Evolutionary conservation across 2,113 vertebrate species (phyloP).

Genomic region (Clupea harengus): DNA sequence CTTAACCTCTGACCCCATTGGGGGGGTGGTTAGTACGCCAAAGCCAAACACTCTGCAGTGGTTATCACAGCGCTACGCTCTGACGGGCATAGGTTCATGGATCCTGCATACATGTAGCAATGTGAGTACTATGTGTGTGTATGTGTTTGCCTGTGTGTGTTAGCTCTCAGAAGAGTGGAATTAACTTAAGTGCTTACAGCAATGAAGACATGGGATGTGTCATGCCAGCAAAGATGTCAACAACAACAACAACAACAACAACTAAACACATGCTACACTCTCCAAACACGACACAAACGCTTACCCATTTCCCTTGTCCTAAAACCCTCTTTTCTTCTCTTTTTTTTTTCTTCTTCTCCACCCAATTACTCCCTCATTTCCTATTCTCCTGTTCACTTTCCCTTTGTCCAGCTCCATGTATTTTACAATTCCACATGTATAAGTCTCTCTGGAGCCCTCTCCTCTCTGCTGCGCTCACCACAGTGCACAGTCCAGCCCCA

Average conservation of each 20-base stretch:
- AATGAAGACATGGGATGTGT: neutral
- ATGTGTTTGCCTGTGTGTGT: neutral
- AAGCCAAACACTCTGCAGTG: slow-evolving; percentile 24
- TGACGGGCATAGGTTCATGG: neutral
- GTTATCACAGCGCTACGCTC: slow-evolving; percentile 29
- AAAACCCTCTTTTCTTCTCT: too few relatives aligned
- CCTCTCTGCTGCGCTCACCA: too few relatives aligned
- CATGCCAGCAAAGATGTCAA: too few relatives aligned
- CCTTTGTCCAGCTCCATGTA: too few relatives aligned
- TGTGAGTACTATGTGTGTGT: neutral
- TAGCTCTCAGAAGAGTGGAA: neutral
- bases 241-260: neutral
- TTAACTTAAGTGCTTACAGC: neutral
- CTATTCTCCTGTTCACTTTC: too few relatives aligned
- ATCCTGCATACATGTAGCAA: neutral
- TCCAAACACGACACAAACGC: neutral
- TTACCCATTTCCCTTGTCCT: too few relatives aligned
- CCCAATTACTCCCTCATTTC: too few relatives aligned
- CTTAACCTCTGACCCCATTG: neutral
- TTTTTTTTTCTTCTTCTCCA: too few relatives aligned
- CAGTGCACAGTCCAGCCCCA: neutral
- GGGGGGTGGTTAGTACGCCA: neutral
- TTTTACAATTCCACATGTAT: neutral
- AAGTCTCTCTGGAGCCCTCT: neutral
- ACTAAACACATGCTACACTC: neutral